A percentile compares a stretch with the other conserved stretches of the same genome.
Evolutionary conservation across 2,888 invertebrate genomes (phyloP).

Genomic region (Cerastis rubricosa): DNA sequence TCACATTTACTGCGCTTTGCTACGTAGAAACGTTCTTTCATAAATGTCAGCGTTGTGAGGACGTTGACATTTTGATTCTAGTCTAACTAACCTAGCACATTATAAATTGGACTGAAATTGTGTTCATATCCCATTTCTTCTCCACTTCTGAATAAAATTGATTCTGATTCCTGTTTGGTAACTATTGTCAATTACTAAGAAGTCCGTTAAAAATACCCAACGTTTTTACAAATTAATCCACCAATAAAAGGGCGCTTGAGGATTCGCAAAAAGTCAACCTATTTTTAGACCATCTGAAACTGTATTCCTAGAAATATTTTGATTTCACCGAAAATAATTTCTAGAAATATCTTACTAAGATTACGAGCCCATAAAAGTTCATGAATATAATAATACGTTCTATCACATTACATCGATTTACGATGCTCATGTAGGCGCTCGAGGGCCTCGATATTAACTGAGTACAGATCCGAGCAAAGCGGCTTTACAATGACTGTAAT

Average conservation of each 20-base stretch:
- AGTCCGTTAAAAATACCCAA: background rate
- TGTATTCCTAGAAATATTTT: background rate
- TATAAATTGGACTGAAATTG: background rate
- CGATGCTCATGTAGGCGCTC: conserved; percentile 39
- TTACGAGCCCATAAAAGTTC: conserved; percentile 43
- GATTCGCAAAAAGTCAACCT: background rate
- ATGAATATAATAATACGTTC: conserved; percentile 48
- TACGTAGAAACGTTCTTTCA: conserved; percentile 15
- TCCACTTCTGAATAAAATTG: background rate
- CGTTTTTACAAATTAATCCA: background rate
- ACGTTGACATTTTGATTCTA: conserved; percentile 9
- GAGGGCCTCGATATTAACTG: conserved; percentile 59
- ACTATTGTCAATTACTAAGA: background rate
- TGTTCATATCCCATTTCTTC: background rate
- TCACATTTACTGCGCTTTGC: conserved; percentile 35
- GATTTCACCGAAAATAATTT: conserved; percentile 5
- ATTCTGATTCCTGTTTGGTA: background rate
- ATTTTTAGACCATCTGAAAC: background rate
- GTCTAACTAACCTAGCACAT: background rate
- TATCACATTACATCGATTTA: conserved; percentile 57
- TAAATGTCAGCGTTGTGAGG: conserved; percentile 16
- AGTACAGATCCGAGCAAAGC: conserved; percentile 63
- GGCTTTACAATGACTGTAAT: conserved; percentile 79
- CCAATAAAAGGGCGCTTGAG: background rate
- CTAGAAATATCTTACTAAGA: conserved; percentile 10